Base-by-base conservation (phyloP, 2,888 invertebrate species). In the Saturnia japonica region DNA sequence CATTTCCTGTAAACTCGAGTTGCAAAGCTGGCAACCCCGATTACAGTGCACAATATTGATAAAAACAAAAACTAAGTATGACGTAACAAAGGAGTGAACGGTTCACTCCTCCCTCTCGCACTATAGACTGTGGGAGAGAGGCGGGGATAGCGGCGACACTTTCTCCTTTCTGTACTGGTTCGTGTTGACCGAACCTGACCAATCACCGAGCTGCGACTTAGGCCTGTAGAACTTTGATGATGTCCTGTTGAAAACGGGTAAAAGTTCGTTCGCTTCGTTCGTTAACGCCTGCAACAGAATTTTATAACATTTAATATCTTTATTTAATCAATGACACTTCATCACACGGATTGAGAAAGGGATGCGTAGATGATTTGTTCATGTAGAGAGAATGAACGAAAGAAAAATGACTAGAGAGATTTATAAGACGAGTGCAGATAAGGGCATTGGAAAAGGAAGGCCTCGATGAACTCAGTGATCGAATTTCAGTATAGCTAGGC, bases 181-280 rank as follows among this genome's bases (percentile, higher is more conserved):
- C 0, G 88, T 88, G 75, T 90, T 86, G 0, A 89, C 75, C 0
- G 91, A 86, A 1, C 88, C 93, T 4, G 97, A 97, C 99, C 99
- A 99, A 87, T 99, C 99, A 22, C 97, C 97, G 0, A 97, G 96
- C 70, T 97, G 97, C 25, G 97, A 95, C 2, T 96, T 95, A 0
- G 97, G 96, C 70, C 96, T 95, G 93, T 99, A 99, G 90, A 98
- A 98, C 87, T 97, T 97, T 11, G 97, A 96, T 14, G 99, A 98
- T 0, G 99, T 99, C 82, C 98, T 98, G 93, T 99, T 99, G 95
- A 99, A 99, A 75, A 99, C 97, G 0, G 99, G 99, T 70, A 99
- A 94, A 67, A 99, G 94, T 86, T 99, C 99, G 92, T 98, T 99
- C 1, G 99, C 99, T 93, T 99, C 99, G 90, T 98, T 97, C 4